These are phyloP conservation scores for Petrocephalus sullivani DNA, from an alignment of 2,797 vertebrate genomes.

Conservation along the genomic window DNA sequence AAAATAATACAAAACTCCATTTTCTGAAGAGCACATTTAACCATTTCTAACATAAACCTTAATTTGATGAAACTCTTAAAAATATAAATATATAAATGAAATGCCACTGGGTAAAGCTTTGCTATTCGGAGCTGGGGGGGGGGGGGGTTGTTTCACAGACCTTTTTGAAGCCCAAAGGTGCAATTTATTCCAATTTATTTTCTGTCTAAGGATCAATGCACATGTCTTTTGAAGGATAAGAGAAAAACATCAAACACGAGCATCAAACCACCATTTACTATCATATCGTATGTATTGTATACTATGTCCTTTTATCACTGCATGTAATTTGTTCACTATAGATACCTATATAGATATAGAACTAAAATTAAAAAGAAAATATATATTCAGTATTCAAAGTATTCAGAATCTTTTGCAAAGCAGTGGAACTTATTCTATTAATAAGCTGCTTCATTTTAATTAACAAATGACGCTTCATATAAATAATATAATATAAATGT, in stretches of 20 bases:
- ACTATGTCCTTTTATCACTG: neutral
- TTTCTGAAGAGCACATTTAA: neutral
- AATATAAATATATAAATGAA: neutral
- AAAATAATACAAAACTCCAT: neutral
- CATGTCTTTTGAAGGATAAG: neutral
- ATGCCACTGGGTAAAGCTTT: slow-evolving; percentile 15
- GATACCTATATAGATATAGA: neutral
- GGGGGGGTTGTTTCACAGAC: slow-evolving; percentile 32
- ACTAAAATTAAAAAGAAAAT: neutral
- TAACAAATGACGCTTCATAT: neutral
- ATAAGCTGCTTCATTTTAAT: neutral
- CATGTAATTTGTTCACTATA: slow-evolving; percentile 7
- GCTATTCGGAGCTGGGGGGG: neutral
- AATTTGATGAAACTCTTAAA: neutral
- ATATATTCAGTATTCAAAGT: neutral
- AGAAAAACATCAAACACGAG: neutral
- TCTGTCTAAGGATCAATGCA: slow-evolving; percentile 27
- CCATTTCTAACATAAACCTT: neutral
- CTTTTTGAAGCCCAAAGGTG: slow-evolving; percentile 35
- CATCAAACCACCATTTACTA: neutral
- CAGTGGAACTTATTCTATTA: neutral
- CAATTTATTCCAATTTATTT: slow-evolving; percentile 28
- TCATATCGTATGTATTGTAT: neutral
- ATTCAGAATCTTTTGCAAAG: neutral
- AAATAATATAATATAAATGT: neutral